Conservation (phyloP, 2,888 invertebrate genomes). For the Tetrapedia diversipes region DNA sequence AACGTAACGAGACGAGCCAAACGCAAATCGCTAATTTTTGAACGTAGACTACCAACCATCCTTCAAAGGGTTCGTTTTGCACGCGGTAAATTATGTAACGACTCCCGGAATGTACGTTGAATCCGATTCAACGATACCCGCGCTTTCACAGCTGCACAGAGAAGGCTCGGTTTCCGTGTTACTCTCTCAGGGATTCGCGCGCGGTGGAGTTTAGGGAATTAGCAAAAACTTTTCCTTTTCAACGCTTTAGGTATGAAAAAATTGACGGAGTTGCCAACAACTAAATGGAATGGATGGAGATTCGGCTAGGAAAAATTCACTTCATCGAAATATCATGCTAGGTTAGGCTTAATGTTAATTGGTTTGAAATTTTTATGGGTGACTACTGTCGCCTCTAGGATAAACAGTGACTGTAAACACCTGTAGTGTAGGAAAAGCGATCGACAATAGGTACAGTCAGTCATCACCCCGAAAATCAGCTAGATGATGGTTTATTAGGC, state of each 20-base stretch:
- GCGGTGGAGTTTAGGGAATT: slow-evolving; percentile 9
- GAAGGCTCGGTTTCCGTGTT: not conserved
- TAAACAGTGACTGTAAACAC: too few relatives aligned
- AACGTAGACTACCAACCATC: not conserved
- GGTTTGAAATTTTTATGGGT: too few relatives aligned
- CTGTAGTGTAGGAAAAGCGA: too few relatives aligned
- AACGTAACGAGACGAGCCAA: too few relatives aligned
- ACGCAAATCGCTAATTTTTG: not conserved
- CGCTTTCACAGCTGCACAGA: not conserved
- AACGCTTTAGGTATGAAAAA: too few relatives aligned
- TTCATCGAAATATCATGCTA: not conserved
- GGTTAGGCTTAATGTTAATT: too few relatives aligned
- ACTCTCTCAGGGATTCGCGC: not conserved
- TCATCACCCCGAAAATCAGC: too few relatives aligned
- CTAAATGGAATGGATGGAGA: too few relatives aligned
- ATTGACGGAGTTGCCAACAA: too few relatives aligned
- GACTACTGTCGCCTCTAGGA: too few relatives aligned
- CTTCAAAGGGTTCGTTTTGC: not conserved
- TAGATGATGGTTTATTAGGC: too few relatives aligned
- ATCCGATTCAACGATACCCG: not conserved
- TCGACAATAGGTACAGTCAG: too few relatives aligned
- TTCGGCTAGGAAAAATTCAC: not conserved
- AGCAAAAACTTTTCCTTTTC: slow-evolving; percentile 23
- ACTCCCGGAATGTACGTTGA: not conserved
- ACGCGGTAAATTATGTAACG: not conserved